Conservation (phyloP, 2,888 invertebrate genomes). For the Unio pictorum region DNA sequence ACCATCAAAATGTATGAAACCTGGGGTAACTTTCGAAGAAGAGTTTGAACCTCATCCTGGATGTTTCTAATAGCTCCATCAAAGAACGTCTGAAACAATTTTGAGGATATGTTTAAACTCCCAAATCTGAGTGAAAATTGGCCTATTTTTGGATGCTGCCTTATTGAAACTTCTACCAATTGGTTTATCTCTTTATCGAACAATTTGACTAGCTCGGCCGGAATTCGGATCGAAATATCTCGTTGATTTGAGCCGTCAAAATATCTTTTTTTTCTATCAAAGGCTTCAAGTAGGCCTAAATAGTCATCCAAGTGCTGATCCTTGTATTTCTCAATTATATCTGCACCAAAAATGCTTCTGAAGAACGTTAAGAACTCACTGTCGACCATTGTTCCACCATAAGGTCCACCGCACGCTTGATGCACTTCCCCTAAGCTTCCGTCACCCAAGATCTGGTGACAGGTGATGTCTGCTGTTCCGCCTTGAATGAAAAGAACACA, state of each 20-base stretch:
- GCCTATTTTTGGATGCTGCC: too few species aligned
- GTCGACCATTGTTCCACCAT: slow-evolving; percentile 1
- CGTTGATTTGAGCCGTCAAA: background rate
- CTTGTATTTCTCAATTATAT: background rate
- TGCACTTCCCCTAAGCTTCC: background rate
- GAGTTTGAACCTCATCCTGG: too few species aligned
- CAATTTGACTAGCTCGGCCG: background rate
- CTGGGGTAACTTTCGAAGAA: too few species aligned
- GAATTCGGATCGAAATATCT: background rate
- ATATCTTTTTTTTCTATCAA: background rate
- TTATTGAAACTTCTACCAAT: background rate
- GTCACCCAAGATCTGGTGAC: background rate
- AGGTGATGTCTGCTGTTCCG: slow-evolving; percentile 1
- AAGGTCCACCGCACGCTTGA: background rate
- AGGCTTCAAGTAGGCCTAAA: background rate
- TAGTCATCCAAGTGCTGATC: slow-evolving; percentile 1
- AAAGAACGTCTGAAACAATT: too few species aligned
- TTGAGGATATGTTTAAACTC: too few species aligned
- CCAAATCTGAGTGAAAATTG: too few species aligned
- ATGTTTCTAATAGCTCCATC: too few species aligned
- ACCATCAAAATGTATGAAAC: background rate
- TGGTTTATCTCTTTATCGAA: background rate
- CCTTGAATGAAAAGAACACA: background rate
- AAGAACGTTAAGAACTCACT: background rate
- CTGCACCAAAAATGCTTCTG: background rate